Percentiles rank a stretch among this genome's conserved stretches.
phyloP scores from a whole-genome alignment of 1,140 invertebrate genomes.

The Carcinoscorpius rotundicauda region DNA sequence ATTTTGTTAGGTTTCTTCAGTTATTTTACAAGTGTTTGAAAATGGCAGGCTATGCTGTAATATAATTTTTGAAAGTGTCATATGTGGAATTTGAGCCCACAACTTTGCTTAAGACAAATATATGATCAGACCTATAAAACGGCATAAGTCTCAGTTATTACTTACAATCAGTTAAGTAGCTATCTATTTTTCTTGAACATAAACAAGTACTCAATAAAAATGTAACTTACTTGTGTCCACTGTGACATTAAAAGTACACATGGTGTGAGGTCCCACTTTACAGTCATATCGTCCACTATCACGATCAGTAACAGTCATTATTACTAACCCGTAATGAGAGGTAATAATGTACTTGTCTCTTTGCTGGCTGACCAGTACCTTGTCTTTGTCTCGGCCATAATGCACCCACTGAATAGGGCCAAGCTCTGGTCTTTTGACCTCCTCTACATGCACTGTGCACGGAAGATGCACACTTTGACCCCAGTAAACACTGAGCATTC shows the following conservation, averaged over 20 bases:
- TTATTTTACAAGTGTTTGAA: no score
- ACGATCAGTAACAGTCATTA: slow-evolving; percentile 73
- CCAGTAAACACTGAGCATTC: slow-evolving; percentile 69
- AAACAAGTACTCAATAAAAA: no score
- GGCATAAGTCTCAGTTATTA: no score
- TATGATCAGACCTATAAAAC: no score
- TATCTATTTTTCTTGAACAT: no score
- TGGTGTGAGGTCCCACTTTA: slow-evolving; percentile 61
- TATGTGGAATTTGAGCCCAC: no score
- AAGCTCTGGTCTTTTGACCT: slow-evolving; percentile 12
- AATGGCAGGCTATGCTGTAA: no score
- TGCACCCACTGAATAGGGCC: slow-evolving; percentile 44
- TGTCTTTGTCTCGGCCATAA: slow-evolving; percentile 73
- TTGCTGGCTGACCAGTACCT: slow-evolving; percentile 45
- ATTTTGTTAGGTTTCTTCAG: no score
- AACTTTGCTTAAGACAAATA: no score
- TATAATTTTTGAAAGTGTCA: no score
- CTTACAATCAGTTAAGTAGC: no score
- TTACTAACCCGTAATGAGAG: slow-evolving; percentile 76
- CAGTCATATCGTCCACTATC: slow-evolving; percentile 84
- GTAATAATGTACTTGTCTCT: slow-evolving; percentile 86
- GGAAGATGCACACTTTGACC: slow-evolving; percentile 83
- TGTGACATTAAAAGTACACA: slow-evolving; percentile 84
- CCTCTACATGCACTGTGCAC: slow-evolving; percentile 77
- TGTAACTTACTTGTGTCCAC: slow-evolving; percentile 52